These are phyloP conservation scores for Odontocolon sp. DNA, from an alignment of 2,888 invertebrate genomes.

Conservation along the genomic window DNA sequence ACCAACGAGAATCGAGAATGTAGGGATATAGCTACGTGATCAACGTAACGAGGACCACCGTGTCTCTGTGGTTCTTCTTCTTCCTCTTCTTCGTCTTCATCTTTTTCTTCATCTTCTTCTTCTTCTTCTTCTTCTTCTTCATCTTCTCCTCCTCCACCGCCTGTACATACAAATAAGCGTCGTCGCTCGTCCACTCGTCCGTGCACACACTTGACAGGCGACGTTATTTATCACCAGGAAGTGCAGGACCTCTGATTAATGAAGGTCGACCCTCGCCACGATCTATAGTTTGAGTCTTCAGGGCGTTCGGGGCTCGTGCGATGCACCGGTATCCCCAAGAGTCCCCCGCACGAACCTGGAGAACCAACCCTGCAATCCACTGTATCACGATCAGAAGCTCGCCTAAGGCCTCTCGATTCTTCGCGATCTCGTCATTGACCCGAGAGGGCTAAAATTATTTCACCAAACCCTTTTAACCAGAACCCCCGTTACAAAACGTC, in stretches of 20 bases:
- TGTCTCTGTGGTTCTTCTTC: constrained; percentile 56
- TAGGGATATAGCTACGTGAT: constrained; percentile 46
- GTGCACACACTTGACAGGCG: constrained; percentile 65
- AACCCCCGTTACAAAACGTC: constrained; percentile 38
- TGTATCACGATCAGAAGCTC: background rate
- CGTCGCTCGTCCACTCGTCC: constrained; percentile 68
- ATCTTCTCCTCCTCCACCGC: constrained; percentile 41
- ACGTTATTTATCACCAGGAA: constrained; percentile 79
- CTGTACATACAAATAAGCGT: constrained; percentile 73
- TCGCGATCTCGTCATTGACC: constrained; percentile 6
- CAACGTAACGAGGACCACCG: constrained; percentile 61
- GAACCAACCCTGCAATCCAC: too few relatives aligned
- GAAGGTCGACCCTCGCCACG: constrained; percentile 74
- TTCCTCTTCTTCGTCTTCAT: constrained; percentile 30
- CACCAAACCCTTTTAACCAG: constrained; percentile 23
- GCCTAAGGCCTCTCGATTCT: background rate
- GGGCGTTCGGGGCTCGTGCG: constrained; percentile 29
- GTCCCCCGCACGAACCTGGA: constrained; percentile 21
- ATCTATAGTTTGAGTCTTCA: constrained; percentile 57
- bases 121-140: constrained; percentile 19
- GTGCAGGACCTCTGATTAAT: constrained; percentile 76
- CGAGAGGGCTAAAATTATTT: constrained; percentile 36
- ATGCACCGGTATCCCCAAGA: constrained; percentile 18
- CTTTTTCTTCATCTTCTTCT: constrained; percentile 21
- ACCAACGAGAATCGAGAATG: constrained; percentile 51